Conservation (phyloP, 2,113 vertebrate genomes). For the Addax nasomaculatus region DNA sequence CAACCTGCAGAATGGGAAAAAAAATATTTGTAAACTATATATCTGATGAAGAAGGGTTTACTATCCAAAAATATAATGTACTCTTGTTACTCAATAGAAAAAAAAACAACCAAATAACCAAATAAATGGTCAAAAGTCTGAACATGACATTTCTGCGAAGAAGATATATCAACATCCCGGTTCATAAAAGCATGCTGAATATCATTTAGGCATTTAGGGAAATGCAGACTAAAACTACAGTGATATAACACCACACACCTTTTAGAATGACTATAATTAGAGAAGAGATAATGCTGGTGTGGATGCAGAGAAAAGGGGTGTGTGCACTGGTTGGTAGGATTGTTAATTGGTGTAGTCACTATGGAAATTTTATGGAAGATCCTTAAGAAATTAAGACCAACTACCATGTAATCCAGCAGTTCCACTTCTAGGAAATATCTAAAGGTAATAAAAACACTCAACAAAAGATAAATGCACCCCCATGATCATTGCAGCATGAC, state of each 20-base stretch:
- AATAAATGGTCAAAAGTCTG: background rate
- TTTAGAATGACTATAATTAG: background rate
- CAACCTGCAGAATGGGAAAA: background rate
- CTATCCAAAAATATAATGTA: no score
- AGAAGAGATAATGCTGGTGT: background rate
- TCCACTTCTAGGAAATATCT: background rate
- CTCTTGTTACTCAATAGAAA: background rate
- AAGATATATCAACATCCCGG: background rate
- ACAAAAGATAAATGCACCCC: background rate
- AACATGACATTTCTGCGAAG: background rate
- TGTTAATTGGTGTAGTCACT: background rate
- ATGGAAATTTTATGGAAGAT: background rate
- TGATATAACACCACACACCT: background rate
- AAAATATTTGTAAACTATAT: background rate
- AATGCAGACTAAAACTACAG: background rate
- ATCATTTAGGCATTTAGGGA: background rate
- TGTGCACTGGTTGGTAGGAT: background rate
- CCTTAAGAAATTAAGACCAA: background rate
- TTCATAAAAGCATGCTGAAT: background rate
- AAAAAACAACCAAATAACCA: background rate
- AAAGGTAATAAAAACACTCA: background rate
- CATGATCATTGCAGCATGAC: background rate
- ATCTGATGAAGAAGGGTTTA: background rate
- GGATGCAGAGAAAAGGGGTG: background rate
- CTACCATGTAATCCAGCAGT: background rate